A percentile compares a stretch with the other conserved stretches of the same genome.
These are phyloP conservation scores for Blastobasis adustella DNA, from an alignment of 2,888 invertebrate species.

Conservation along the genomic window DNA sequence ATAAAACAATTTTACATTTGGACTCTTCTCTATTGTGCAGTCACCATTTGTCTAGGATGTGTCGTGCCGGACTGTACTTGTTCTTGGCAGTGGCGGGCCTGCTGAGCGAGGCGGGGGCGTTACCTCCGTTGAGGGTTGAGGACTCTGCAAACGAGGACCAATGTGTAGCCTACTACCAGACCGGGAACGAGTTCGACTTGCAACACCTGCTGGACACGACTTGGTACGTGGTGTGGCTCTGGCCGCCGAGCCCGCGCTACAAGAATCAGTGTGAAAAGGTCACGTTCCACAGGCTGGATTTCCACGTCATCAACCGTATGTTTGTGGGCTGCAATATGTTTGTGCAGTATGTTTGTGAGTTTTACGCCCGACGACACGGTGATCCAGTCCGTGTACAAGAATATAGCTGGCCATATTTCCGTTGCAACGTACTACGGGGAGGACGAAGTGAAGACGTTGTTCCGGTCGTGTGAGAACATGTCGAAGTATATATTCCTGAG, in stretches of 20 bases:
- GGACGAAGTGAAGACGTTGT: conserved; percentile 45
- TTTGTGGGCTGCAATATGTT: no score
- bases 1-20: no score
- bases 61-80: no score
- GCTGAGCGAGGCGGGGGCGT: no score
- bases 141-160: conserved; percentile 9
- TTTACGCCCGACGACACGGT: conserved; percentile 20
- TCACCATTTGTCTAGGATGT: no score
- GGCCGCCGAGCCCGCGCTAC: conserved; percentile 48
- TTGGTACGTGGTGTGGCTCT: conserved; percentile 52
- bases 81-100: no score
- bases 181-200: conserved; percentile 41
- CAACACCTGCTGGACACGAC: conserved; percentile 30
- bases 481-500: conserved; percentile 47
- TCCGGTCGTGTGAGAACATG: conserved; percentile 41
- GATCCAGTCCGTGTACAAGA: conserved; percentile 41
- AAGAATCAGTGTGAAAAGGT: conserved; percentile 38
- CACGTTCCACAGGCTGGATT: no score
- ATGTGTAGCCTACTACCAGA: conserved; percentile 51
- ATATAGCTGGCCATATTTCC: conserved; percentile 35
- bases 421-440: conserved; percentile 48
- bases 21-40: no score
- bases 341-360: no score
- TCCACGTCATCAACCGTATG: no score
- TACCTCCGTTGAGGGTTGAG: no score